These are phyloP conservation scores for Psylliodes chrysocephalus DNA, from an alignment of 2,888 invertebrate species.

Conservation along the genomic window DNA sequence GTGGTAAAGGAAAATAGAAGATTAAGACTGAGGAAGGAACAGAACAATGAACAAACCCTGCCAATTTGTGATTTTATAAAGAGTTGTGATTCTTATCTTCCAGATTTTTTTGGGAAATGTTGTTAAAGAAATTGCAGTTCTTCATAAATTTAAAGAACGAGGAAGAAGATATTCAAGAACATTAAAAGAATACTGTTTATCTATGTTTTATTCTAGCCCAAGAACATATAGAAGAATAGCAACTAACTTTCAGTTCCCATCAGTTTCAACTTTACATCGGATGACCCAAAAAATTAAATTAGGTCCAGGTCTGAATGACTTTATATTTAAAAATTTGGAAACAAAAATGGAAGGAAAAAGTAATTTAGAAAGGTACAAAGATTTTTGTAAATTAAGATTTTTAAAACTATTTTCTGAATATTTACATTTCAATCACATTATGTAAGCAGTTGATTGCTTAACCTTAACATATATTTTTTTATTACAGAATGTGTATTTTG, in stretches of 20 bases:
- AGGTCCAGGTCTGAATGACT: slow-evolving; percentile 5
- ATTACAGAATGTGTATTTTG: too few relatives aligned
- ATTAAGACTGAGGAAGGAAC: too few relatives aligned
- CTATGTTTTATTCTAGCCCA: slow-evolving; percentile 1
- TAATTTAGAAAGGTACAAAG: not conserved
- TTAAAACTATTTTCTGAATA: too few relatives aligned
- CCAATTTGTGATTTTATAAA: too few relatives aligned
- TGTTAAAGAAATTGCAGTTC: not conserved
- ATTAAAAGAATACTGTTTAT: slow-evolving; percentile 1
- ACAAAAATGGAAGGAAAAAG: not conserved
- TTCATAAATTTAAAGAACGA: not conserved
- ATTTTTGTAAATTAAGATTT: slow-evolving; percentile 2
- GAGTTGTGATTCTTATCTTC: slow-evolving; percentile 1
- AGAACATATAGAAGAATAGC: too few relatives aligned
- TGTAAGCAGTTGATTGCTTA: too few relatives aligned
- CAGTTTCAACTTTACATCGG: not conserved
- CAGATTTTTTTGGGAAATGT: slow-evolving; percentile 2
- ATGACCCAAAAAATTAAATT: slow-evolving; percentile 5
- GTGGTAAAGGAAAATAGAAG: too few relatives aligned
- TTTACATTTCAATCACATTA: slow-evolving; percentile 6
- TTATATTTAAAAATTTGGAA: not conserved
- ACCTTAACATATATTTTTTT: too few relatives aligned
- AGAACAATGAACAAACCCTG: too few relatives aligned
- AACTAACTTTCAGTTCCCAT: too few relatives aligned
- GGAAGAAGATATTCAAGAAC: slow-evolving; percentile 9